Base-by-base conservation (phyloP, 2,113 vertebrate genomes). In the Copsychus sechellarum region DNA sequence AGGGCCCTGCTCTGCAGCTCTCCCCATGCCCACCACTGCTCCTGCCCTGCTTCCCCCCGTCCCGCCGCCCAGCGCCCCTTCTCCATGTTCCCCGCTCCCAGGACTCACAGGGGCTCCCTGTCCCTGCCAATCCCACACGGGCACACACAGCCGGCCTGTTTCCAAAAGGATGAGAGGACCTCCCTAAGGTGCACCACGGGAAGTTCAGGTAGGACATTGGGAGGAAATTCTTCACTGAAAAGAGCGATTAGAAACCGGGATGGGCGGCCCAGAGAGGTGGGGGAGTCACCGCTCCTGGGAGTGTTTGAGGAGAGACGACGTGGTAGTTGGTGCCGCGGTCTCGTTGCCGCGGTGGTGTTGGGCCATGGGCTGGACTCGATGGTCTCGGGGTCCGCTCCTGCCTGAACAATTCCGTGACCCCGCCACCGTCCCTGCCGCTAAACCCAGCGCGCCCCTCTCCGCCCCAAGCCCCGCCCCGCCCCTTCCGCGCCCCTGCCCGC, bases 401-500 rank as follows among this genome's bases (percentile, higher is more conserved):
- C 40, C 29, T 0, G 5, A 20, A 12, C 8, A 11, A 14, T 28
- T 45, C 62, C 18, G 5, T 0, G 14, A 24, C 6, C 28, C 28
- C 0, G 15, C 0, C 6, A 9, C 11, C 5, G 9, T 2, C n/a
- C 14, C 0, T 0, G 2, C 16, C 7, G 25, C 1, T 2, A 1
- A 11, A 33, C 6, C 4, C 17, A 38, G 23, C 26, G 8, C 5
- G 2, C 26, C 26, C n/a, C 25, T 15, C 25, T 28, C 47, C 12
- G 17, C 42, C 25, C 16, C 18, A 3, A 36, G 18, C 29, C 34
- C 9, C 34, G 18, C 53, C 28, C 23, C 47, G n/a, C 57, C 57
- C n/a, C 38, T 19, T 31, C 19, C 16, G 17, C 12, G 16, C 12
- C 38, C 13, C 1, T 36, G 6, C 38, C 10, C 9, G 26, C 28